Conservation (phyloP, 2,113 vertebrate species). For the Chrysemys picta region DNA sequence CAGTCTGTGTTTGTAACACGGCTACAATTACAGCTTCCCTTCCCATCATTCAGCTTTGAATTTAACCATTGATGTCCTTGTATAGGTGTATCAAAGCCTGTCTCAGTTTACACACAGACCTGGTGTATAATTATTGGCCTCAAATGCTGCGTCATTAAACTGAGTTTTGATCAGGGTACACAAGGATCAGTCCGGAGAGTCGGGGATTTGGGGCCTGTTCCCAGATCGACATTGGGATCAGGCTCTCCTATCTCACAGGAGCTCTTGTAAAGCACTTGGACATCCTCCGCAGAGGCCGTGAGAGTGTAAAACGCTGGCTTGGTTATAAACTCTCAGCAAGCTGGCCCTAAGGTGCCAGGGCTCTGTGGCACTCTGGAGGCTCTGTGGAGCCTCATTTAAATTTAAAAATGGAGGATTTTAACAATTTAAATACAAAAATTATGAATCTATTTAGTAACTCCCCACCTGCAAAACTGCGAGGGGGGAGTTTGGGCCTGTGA, state of each 20-base stretch:
- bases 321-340: neutral
- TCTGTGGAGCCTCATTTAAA: neutral
- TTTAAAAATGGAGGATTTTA: rapidly evolving
- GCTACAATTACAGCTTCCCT: neutral
- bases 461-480: rapidly evolving
- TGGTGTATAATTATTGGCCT: neutral
- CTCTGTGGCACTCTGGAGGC: neutral
- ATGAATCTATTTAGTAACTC: rapidly evolving
- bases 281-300: neutral
- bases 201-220: neutral
- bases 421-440: neutral
- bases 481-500: neutral
- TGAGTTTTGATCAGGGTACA: neutral
- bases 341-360: rapidly evolving
- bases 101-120: neutral
- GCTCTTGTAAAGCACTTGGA: neutral
- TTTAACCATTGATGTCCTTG: neutral
- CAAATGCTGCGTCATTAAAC: neutral
- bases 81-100: neutral
- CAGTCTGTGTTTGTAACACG: neutral
- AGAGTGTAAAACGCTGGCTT: rapidly evolving
- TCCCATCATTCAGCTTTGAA: neutral
- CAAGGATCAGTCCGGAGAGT: neutral
- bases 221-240: neutral
- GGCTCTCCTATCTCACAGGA: neutral